Base-by-base conservation (phyloP, 2,113 vertebrate genomes). In the Mirza zaza region DNA sequence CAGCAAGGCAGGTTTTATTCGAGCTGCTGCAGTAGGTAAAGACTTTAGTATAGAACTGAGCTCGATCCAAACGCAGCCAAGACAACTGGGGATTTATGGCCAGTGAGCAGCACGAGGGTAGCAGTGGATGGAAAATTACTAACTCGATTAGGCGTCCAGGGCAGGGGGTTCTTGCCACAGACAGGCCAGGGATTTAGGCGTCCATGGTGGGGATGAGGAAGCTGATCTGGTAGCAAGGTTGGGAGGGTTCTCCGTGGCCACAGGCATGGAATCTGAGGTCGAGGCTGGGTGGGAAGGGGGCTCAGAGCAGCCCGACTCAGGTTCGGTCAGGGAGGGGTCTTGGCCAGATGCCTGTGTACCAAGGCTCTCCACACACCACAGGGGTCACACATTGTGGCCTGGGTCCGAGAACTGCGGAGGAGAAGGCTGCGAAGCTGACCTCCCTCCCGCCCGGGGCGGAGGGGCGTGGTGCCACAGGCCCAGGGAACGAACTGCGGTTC, bases 191-290 rank as follows among this genome's bases (percentile, higher is more conserved):
- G 32, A 32, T 32, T 48, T 63, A 36, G 57, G 25, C 7, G 2
- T 17, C 29, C 0, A 27, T 23, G 52, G 15, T 25, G 5, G 7
- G 82, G 50, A 9, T 4, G 29, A 77, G 50, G 17, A 0, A 25
- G 13, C 11, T 8, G 8, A 48, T 25, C 45, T 5, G 18, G 14
- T 27, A 8, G 8, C 4, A 6, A 8, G 17, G 68, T 25, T 0
- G 2, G 6, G n/a, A 17, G 45, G 29, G 5, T 29, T 29, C 67
- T 17, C 34, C 25, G 32, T 2, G 5, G 11, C 52, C 34, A 36
- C 1, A 23, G 57, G 45, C 21, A 27, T 2, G 1, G 3, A 68
- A 48, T 34, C 17, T 11, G 18, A 13, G 76, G 65, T 61, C 2
- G 3, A 39, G 39, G 42, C 77, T 36, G 1, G 25, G 8, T 79